These are phyloP conservation scores for Hoplodrina blanda DNA, from an alignment of 2,888 invertebrate genomes.

Conservation along the genomic window DNA sequence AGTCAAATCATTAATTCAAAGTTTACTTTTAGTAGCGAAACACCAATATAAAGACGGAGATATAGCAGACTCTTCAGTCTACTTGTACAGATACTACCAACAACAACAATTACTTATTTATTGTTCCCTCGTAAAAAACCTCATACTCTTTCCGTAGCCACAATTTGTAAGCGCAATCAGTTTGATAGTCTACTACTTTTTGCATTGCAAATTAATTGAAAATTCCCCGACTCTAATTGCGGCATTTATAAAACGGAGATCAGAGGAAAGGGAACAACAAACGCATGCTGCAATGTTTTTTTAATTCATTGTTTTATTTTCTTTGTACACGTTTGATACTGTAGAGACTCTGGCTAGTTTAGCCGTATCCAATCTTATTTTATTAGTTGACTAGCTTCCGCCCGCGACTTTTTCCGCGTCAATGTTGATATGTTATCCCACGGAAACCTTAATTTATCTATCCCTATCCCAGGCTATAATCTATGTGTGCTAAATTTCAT, in stretches of 20 bases:
- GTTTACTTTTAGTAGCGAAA: no score
- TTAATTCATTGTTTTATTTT: conserved; percentile 10
- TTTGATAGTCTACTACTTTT: conserved; percentile 34
- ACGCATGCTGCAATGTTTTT: conserved; percentile 16
- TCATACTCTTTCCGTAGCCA: conserved; percentile 3
- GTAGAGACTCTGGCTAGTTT: neutral
- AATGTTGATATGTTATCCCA: no score
- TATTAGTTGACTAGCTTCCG: no score
- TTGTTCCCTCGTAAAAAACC: conserved; percentile 2
- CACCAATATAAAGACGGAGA: no score
- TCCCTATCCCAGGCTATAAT: no score
- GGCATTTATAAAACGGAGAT: conserved; percentile 44
- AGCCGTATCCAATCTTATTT: no score
- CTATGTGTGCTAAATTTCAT: no score
- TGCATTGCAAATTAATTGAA: conserved; percentile 52
- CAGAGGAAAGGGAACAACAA: conserved; percentile 10
- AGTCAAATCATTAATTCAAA: no score
- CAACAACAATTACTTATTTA: neutral
- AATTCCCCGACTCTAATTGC: conserved; percentile 39
- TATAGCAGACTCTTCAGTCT: no score
- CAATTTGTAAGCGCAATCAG: conserved; percentile 41
- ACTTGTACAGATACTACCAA: neutral
- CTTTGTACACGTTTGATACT: neutral
- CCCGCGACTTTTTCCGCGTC: no score
- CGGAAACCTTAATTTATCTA: no score